These are phyloP conservation scores for Sarcophaga rosellei DNA, from an alignment of 2,888 invertebrate genomes.

Conservation along the genomic window DNA sequence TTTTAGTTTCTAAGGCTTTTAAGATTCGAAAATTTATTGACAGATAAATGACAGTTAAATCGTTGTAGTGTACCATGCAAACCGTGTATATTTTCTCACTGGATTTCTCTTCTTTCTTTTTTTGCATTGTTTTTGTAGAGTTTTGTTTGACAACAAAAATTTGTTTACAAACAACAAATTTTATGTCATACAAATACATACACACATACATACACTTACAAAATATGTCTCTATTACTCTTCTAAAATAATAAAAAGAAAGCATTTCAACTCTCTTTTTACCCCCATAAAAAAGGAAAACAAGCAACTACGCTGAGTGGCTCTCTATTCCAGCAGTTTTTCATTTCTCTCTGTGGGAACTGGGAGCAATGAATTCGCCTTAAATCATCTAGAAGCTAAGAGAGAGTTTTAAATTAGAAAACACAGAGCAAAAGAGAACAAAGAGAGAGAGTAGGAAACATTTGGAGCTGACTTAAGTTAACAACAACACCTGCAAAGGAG, in stretches of 20 bases:
- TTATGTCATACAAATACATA: not conserved
- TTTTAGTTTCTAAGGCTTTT: too few relatives aligned
- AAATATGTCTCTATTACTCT: not conserved
- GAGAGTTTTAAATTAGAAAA: not conserved
- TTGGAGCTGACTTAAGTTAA: too few relatives aligned
- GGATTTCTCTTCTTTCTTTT: not conserved
- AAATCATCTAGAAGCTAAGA: not conserved
- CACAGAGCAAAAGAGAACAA: not conserved
- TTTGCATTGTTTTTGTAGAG: not conserved
- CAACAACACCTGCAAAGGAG: not conserved
- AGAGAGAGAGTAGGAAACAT: not conserved
- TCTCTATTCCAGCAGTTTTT: conserved; percentile 49
- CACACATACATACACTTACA: not conserved
- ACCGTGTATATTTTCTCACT: too few relatives aligned
- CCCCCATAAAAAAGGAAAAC: not conserved
- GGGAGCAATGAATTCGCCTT: conserved; percentile 37
- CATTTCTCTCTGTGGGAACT: not conserved
- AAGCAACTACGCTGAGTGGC: not conserved
- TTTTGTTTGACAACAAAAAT: conserved; percentile 32
- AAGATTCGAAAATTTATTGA: too few relatives aligned
- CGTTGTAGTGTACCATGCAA: too few relatives aligned
- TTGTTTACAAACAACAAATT: conserved; percentile 51
- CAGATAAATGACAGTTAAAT: too few relatives aligned
- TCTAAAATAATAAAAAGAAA: not conserved
- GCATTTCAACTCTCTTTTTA: not conserved